These are phyloP conservation scores for Kryphioiulus occultus DNA, from an alignment of 2,888 invertebrate genomes.

Conservation along the genomic window DNA sequence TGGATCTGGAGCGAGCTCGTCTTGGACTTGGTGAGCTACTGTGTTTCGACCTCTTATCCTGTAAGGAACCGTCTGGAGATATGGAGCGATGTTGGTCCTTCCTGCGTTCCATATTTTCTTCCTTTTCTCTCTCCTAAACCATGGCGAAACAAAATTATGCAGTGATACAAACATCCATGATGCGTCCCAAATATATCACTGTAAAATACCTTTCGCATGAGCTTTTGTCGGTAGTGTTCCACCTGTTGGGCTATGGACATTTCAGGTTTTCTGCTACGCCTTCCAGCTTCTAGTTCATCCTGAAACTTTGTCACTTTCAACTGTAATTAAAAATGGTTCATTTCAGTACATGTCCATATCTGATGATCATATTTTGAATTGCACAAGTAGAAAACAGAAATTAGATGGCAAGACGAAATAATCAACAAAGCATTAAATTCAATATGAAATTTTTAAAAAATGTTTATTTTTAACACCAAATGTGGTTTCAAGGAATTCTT, in stretches of 20 bases:
- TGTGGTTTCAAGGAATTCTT: too few relatives aligned
- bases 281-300: conserved; percentile 91
- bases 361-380: too few relatives aligned
- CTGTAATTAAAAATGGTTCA: conserved; percentile 56
- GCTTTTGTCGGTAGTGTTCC: conserved; percentile 86
- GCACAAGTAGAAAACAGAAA: too few relatives aligned
- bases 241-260: conserved; percentile 82
- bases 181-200: not conserved
- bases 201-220: conserved; percentile 77
- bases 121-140: conserved; percentile 50
- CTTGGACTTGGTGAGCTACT: conserved; percentile 53
- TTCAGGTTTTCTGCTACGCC: conserved; percentile 74
- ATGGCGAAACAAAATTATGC: not conserved
- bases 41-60: conserved; percentile 50
- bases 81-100: conserved; percentile 44
- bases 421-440: too few relatives aligned
- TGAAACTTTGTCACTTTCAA: conserved; percentile 93
- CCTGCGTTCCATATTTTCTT: conserved; percentile 45
- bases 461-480: too few relatives aligned
- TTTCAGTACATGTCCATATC: not conserved
- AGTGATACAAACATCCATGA: not conserved
- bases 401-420: too few relatives aligned
- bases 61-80: conserved; percentile 51
- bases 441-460: too few relatives aligned
- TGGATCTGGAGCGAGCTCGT: conserved; percentile 50